Conservation (phyloP, 2,113 vertebrate genomes). For the Arothron firmamentum region DNA sequence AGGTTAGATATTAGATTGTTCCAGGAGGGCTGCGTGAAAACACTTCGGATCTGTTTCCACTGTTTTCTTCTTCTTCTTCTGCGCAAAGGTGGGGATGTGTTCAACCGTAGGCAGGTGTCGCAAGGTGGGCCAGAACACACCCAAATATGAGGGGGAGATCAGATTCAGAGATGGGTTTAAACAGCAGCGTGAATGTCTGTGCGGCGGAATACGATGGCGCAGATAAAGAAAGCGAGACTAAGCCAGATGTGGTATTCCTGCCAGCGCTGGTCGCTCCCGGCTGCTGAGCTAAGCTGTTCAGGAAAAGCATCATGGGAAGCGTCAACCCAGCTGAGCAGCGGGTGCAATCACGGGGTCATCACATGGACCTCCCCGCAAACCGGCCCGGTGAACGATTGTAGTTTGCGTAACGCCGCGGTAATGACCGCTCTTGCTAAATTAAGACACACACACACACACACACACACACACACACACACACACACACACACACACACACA, state of each 20-base stretch:
- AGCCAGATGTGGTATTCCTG: constrained; percentile 76
- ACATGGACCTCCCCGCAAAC: constrained; percentile 20
- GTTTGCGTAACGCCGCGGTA: constrained; percentile 69
- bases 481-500: neutral
- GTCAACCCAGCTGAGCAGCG: constrained; percentile 64
- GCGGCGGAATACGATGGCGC: constrained; percentile 64
- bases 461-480: neutral
- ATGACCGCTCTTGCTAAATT: constrained; percentile 73
- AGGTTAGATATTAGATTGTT: constrained; percentile 59
- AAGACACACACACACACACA: constrained; percentile 34
- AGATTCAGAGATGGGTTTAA: constrained; percentile 19
- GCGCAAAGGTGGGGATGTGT: constrained; percentile 43
- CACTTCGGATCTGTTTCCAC: constrained; percentile 51
- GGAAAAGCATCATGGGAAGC: constrained; percentile 67
- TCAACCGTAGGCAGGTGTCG: constrained; percentile 51
- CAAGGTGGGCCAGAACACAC: constrained; percentile 25
- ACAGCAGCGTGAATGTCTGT: constrained; percentile 35
- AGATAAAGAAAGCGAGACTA: constrained; percentile 61
- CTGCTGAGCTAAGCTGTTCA: constrained; percentile 80
- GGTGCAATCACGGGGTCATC: constrained; percentile 80
- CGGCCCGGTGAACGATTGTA: too few relatives aligned
- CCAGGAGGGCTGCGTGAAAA: constrained; percentile 50
- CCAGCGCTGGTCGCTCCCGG: constrained; percentile 61
- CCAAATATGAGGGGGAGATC: constrained; percentile 28
- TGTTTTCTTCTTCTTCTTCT: constrained; percentile 48